Evolutionary conservation across 2,113 vertebrate genomes (phyloP), one percentile per base, ranked within the genome.

Genomic region (Solea solea): DNA sequence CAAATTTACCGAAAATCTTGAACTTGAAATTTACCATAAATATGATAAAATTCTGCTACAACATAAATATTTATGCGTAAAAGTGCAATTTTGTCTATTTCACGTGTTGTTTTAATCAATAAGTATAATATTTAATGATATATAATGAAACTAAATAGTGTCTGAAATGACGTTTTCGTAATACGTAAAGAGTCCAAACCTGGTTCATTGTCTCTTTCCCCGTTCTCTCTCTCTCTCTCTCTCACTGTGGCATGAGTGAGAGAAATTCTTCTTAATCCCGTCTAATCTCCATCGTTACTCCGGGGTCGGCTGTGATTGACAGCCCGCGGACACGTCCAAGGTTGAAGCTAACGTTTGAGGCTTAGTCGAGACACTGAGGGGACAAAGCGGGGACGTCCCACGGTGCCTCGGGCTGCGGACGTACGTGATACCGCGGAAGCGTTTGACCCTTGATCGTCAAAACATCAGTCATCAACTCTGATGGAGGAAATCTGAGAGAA

Each of bases 401-500:
- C 46, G 16, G 72, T 63, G 76, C 84, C 66, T 57, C 76, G 75
- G 68, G 68, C 57, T 42, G 76, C 82, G 74, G 83, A 85, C 76
- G 68, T 64, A 85, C 76, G 68, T 62, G 80, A 87, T 76, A 80
- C 70, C 0, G n/a, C 51, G 57, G 78, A 75, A 80, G 49, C 56
- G n/a, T 14, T 74, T 81, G 82, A 86, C 82, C 80, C 55, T 50
- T 80, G 62, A 54, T 70, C 84, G 80, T 77, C 85, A 87, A 74
- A 87, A 84, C 82, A 86, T 82, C 77, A 78, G 75, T 55, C 46
- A 69, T 63, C 28, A 11, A 62, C 61, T 69, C 69, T 73, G 81
- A 80, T 34, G 34, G 34, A 34, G 34, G 5, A 34, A 34, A 34
- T 4, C 34, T 3, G 3, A 34, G 34, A 34, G 34, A 34, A 6